These are phyloP conservation scores for Onychostruthus taczanowskii DNA, from an alignment of 2,113 vertebrate genomes.

Conservation along the genomic window DNA sequence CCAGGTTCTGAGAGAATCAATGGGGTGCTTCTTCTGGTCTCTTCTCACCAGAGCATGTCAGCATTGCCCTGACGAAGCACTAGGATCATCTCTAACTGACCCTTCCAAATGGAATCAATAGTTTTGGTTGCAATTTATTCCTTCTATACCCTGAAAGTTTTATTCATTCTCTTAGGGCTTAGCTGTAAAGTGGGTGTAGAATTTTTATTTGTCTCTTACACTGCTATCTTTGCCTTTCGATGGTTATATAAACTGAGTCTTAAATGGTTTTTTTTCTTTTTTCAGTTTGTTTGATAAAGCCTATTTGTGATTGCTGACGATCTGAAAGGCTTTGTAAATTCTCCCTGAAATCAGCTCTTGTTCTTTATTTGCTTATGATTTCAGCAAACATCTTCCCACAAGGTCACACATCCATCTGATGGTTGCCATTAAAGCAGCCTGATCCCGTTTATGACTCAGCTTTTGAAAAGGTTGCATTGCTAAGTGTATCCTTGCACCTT, in stretches of 20 bases:
- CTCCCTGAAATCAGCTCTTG: not conserved
- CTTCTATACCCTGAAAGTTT: not conserved
- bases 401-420: not conserved
- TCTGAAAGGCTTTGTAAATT: not conserved
- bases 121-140: not conserved
- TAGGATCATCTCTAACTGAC: not conserved
- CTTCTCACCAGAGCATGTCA: not conserved
- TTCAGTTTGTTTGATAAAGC: not conserved
- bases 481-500: not conserved
- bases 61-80: not conserved
- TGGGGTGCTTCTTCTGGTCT: not conserved
- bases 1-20: not conserved
- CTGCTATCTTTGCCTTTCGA: not conserved
- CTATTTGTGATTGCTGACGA: not conserved
- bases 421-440: not conserved
- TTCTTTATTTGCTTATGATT: not conserved
- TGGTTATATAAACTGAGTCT: not conserved
- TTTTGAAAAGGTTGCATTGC: not conserved
- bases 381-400: not conserved
- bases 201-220: not conserved
- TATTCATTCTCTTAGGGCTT: not conserved
- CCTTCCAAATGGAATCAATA: not conserved
- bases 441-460: fast-evolving
- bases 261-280: not conserved
- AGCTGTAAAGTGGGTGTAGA: not conserved